Conservation (phyloP, 2,888 invertebrate species). For the Eristalis pertinax region DNA sequence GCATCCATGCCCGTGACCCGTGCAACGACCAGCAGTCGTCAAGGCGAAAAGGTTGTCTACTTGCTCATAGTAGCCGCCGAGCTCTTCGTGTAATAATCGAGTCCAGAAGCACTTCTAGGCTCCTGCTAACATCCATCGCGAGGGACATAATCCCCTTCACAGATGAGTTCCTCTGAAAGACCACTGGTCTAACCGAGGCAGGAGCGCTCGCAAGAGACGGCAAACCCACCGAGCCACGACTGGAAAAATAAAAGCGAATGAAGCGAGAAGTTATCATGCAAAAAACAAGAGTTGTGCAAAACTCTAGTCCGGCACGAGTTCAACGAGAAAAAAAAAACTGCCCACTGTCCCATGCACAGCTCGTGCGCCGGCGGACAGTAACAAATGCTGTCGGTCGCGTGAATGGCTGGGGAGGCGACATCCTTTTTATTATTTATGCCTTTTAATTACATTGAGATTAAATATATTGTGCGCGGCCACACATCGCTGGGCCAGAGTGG, state of each 20-base stretch:
- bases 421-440: conserved; percentile 71
- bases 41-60: conserved; percentile 16
- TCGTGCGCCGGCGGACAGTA: not conserved
- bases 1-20: conserved; percentile 3
- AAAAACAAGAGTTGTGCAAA: not conserved
- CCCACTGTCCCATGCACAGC: not conserved
- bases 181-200: not conserved
- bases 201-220: not conserved
- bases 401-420: conserved; percentile 29
- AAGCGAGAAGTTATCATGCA: conserved; percentile 56
- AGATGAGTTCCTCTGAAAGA: conserved; percentile 43
- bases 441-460: conserved; percentile 72
- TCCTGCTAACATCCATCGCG: not conserved
- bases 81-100: conserved; percentile 38
- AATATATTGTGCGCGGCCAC: conserved; percentile 50
- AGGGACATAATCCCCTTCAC: conserved; percentile 36
- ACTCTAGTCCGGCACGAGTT: not conserved
- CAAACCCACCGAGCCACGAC: not conserved
- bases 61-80: not conserved
- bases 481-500: conserved; percentile 12
- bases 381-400: not conserved
- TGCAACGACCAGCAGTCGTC: conserved; percentile 21
- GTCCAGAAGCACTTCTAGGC: not conserved
- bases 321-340: not conserved
- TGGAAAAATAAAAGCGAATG: conserved; percentile 39